A percentile compares a stretch with the other conserved stretches of the same genome.
Conservation (phyloP, 2,797 vertebrate species). For the Oreochromis grahami region DNA sequence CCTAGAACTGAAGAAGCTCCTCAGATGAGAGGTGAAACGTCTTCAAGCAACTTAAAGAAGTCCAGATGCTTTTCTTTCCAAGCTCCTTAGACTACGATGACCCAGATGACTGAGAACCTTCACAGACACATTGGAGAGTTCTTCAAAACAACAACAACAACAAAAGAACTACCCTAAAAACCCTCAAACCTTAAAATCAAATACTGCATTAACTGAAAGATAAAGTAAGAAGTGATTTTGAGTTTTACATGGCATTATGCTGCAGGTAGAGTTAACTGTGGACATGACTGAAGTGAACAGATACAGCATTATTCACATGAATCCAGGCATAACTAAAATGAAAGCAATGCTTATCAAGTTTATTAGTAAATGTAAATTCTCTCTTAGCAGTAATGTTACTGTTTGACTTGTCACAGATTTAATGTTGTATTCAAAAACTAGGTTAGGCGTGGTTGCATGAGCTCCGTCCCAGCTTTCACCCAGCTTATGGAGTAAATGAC, state of each 20-base stretch:
- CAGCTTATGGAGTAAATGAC: not conserved
- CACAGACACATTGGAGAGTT: not conserved
- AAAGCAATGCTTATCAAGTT: not conserved
- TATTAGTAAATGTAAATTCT: not conserved
- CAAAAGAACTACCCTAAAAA: fast-evolving
- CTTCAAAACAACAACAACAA: not conserved
- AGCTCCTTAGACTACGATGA: no score
- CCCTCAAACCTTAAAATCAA: not conserved
- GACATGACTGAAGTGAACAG: not conserved
- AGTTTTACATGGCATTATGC: not conserved
- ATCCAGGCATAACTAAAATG: not conserved
- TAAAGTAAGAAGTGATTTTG: not conserved
- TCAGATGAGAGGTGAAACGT: not conserved
- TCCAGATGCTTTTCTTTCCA: no score
- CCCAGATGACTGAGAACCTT: no score
- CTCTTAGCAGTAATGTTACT: not conserved
- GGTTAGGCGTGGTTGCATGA: not conserved
- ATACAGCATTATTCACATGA: not conserved
- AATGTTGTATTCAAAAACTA: not conserved
- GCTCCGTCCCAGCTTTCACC: not conserved
- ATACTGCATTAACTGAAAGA: not conserved
- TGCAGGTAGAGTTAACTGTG: not conserved
- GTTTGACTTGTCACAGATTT: not conserved
- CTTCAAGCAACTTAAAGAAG: not conserved
- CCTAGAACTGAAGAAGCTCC: not conserved